phyloP scores from a whole-genome alignment of 2,797 vertebrate species.

The Graptemys geographica region DNA sequence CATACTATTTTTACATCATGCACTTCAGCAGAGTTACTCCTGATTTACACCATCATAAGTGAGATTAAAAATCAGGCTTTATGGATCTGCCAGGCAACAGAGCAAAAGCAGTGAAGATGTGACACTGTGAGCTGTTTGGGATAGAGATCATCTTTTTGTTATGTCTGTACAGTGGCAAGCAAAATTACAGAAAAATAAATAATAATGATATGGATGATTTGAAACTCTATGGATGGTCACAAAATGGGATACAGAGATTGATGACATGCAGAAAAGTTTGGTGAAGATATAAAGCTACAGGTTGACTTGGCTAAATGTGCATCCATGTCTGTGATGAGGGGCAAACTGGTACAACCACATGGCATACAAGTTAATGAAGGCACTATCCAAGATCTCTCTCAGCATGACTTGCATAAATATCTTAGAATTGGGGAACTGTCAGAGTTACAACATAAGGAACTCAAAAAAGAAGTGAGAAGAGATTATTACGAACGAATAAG shows the following conservation, averaged over 20 bases:
- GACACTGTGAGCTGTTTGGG: background rate
- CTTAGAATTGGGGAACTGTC: background rate
- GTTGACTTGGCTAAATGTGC: background rate
- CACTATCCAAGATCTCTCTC: background rate
- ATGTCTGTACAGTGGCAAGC: background rate
- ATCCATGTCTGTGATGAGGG: background rate
- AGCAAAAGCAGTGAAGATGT: background rate
- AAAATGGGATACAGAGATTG: background rate
- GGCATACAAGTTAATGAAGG: background rate
- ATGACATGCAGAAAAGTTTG: background rate
- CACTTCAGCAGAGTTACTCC: background rate
- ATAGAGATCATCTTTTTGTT: background rate
- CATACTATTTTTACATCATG: background rate
- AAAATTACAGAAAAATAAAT: background rate
- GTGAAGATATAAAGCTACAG: background rate
- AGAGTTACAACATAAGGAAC: background rate
- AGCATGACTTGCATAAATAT: background rate
- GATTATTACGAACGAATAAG: background rate
- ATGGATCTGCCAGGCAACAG: background rate
- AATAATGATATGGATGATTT: background rate
- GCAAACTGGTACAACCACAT: background rate
- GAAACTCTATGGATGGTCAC: background rate
- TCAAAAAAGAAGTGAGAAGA: background rate
- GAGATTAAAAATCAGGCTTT: background rate
- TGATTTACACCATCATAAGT: fast-evolving